Evolutionary conservation across 2,113 vertebrate species (phyloP), one percentile per base, ranked within the genome.

Genomic region (Dipodomys ordii): DNA sequence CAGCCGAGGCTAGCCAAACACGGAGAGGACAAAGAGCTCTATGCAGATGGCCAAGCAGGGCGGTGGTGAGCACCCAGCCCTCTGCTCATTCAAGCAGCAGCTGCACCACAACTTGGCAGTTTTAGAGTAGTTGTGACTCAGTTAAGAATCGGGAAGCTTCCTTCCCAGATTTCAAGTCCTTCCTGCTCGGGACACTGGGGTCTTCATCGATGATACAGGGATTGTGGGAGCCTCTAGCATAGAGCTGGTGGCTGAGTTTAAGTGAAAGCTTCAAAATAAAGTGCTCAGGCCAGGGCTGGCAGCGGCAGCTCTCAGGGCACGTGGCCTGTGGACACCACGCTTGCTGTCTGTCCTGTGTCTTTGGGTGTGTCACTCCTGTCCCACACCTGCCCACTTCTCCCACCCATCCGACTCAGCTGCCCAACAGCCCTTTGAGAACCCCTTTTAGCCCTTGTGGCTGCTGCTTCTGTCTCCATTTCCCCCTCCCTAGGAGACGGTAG

Each of bases 401-500:
- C 82, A 32, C 74, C 77, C 30, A 35, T 67, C 39, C 46, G 60
- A 73, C 53, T 71, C 64, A 39, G 8, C 69, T 81, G 49, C 78
- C 89, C 19, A 7, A 23, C 82, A 12, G 10, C 39, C 87, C 60
- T 72, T 49, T 64, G 25, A 60, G 39, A 65, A 85, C 92, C 49
- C 11, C 62, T 57, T 74, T 71, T 30, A 85, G 49, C 65, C 74
- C 69, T 79, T 68, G 73, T 86, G 49, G 72, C 87, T 32, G 20
- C 65, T 3, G 28, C 49, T 67, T 87, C 86, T 44, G 13, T 82
- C 93, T 83, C 85, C 79, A 83, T 76, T 73, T 85, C 80, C 67
- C 64, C 57, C 68, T 67, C 64, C 78, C 76, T 6, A 11, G 71
- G 87, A 88, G 88, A 67, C 89, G 93, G 79, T 73, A 94, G 96